These are phyloP conservation scores for Rhabdophis nuchalis DNA, from an alignment of 2,797 vertebrate genomes.

Conservation along the genomic window DNA sequence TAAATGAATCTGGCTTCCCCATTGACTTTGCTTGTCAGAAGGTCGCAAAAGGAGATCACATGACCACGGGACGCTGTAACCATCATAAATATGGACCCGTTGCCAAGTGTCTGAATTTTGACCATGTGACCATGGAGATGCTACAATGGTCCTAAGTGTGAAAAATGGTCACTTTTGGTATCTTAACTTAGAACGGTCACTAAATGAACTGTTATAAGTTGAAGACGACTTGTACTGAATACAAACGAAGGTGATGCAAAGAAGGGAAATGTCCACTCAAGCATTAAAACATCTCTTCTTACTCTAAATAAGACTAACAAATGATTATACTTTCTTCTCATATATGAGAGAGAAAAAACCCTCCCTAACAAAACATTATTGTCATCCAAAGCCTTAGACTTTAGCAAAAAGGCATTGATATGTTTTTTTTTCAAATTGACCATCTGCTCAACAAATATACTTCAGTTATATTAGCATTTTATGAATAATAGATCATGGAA, in stretches of 20 bases:
- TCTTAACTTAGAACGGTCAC: no score
- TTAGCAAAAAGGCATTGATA: background rate
- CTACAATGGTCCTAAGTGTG: no score
- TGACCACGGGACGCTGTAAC: no score
- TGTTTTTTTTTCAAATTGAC: background rate
- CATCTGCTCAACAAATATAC: background rate
- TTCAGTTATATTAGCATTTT: background rate
- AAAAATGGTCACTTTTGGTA: no score
- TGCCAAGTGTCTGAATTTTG: no score
- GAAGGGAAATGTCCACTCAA: background rate
- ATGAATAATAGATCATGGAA: background rate
- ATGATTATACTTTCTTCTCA: background rate
- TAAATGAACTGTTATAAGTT: background rate
- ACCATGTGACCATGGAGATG: no score
- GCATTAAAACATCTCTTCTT: background rate
- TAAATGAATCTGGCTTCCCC: background rate
- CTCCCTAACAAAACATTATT: background rate
- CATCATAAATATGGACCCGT: no score
- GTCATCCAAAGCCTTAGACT: background rate
- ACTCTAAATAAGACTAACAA: background rate
- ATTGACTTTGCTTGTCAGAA: background rate
- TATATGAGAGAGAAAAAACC: background rate
- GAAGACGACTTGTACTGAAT: background rate
- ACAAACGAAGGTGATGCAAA: background rate
- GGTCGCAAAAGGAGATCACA: background rate